Conservation (phyloP, 2,113 vertebrate genomes). For the Etheostoma cragini region DNA sequence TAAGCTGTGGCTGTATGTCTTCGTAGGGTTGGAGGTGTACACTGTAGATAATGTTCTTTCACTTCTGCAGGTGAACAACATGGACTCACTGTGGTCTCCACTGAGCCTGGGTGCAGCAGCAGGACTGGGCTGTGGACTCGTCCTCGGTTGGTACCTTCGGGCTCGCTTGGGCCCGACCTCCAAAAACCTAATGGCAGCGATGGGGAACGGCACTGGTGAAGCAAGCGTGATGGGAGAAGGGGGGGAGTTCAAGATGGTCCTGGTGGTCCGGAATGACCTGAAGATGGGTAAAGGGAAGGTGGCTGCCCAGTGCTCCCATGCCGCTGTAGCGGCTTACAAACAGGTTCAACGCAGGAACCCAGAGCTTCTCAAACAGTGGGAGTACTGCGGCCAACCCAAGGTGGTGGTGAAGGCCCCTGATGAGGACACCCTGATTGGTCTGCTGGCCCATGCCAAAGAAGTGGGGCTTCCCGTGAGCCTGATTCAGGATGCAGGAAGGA, state of each 20-base stretch:
- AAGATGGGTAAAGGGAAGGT: slow-evolving; percentile 99
- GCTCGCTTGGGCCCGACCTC: slow-evolving; percentile 59
- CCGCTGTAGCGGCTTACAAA: slow-evolving; percentile 94
- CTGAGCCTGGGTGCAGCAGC: slow-evolving; percentile 82
- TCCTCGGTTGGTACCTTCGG: slow-evolving; percentile 91
- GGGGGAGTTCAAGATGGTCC: slow-evolving; percentile 94
- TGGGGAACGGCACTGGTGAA: slow-evolving; percentile 66
- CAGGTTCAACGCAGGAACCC: slow-evolving; percentile 90
- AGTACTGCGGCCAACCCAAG: slow-evolving; percentile 96
- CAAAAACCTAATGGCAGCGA: rapidly evolving
- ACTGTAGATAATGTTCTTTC: not conserved
- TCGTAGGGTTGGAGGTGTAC: too few relatives aligned
- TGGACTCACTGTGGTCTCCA: slow-evolving; percentile 84
- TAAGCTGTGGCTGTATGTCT: not conserved
- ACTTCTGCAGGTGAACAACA: slow-evolving; percentile 62
- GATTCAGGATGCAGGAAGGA: slow-evolving; percentile 96
- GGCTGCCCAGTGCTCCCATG: slow-evolving; percentile 94
- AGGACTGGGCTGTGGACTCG: slow-evolving; percentile 88
- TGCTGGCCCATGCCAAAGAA: slow-evolving; percentile 88
- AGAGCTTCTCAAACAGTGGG: slow-evolving; percentile 92
- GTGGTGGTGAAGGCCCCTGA: slow-evolving; percentile 94
- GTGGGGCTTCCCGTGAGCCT: slow-evolving; percentile 91
- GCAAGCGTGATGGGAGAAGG: slow-evolving; percentile 88
- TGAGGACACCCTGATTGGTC: slow-evolving; percentile 87
- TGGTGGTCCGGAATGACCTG: slow-evolving; percentile 92